phyloP scores from a whole-genome alignment of 2,113 vertebrate genomes.

The Prunella himalayana region DNA sequence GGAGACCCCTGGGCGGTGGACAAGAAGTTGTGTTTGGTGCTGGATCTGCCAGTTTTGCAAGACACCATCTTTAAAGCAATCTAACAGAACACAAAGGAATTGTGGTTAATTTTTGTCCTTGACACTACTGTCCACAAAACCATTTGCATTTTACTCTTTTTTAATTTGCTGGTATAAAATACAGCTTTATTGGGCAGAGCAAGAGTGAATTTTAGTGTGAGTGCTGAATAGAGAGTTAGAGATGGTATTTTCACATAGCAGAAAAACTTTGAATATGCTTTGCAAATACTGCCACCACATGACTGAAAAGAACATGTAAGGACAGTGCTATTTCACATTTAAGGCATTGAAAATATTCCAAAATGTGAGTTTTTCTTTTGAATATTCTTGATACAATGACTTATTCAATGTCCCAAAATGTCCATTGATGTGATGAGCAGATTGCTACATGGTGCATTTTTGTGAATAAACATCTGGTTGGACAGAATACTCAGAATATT shows the following conservation, averaged over 20 bases:
- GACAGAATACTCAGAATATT: background rate
- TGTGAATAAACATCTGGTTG: background rate
- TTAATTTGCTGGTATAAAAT: background rate
- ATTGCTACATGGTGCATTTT: background rate
- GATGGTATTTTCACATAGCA: background rate
- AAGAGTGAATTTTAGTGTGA: background rate
- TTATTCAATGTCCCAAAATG: background rate
- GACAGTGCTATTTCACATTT: background rate
- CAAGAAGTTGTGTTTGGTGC: background rate
- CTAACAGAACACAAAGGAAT: background rate
- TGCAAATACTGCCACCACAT: background rate
- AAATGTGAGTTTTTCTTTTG: background rate
- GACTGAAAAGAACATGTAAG: background rate
- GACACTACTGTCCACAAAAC: background rate
- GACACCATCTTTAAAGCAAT: background rate
- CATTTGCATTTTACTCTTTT: background rate
- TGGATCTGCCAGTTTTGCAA: background rate
- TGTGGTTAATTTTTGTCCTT: background rate
- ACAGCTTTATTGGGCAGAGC: background rate
- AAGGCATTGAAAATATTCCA: background rate
- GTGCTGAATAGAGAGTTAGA: background rate
- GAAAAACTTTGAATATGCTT: background rate
- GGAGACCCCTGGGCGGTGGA: accelerated
- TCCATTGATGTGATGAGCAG: background rate
- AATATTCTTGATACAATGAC: background rate